Evolutionary conservation across 2,113 vertebrate species (phyloP).

Genomic region (Petrocephalus zakoni): DNA sequence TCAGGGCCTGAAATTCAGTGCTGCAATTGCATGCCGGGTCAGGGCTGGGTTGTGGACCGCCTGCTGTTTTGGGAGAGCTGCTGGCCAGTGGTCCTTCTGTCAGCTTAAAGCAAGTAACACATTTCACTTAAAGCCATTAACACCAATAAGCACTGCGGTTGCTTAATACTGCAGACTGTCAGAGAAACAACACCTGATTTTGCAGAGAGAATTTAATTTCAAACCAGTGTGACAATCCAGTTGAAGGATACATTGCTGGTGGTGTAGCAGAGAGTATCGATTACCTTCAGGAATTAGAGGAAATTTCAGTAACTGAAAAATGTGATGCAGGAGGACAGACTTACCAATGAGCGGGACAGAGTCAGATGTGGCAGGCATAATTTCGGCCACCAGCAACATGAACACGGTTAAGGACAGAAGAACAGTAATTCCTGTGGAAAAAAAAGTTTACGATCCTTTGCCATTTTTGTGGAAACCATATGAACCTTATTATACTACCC

Average conservation of each 20-base stretch:
- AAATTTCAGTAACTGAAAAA: neutral
- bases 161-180: neutral
- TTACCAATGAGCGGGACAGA: slow-evolving; percentile 79
- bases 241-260: neutral
- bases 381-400: slow-evolving; percentile 83
- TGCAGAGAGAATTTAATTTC: neutral
- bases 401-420: slow-evolving; percentile 79
- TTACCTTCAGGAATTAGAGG: neutral
- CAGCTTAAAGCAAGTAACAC: neutral
- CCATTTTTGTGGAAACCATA: neutral
- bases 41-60: neutral
- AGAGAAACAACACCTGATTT: neutral
- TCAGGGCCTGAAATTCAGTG: neutral
- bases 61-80: neutral
- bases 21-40: neutral
- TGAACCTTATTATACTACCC: neutral
- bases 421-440: slow-evolving; percentile 72
- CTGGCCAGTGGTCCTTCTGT: neutral
- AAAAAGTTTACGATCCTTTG: neutral
- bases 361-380: slow-evolving; percentile 83
- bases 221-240: neutral
- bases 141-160: neutral
- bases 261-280: neutral
- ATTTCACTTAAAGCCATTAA: neutral
- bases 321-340: slow-evolving; percentile 26